Evolutionary conservation across 1,140 invertebrate species (phyloP), one percentile per base, ranked within the genome.

Genomic region (Cydia strobilella): DNA sequence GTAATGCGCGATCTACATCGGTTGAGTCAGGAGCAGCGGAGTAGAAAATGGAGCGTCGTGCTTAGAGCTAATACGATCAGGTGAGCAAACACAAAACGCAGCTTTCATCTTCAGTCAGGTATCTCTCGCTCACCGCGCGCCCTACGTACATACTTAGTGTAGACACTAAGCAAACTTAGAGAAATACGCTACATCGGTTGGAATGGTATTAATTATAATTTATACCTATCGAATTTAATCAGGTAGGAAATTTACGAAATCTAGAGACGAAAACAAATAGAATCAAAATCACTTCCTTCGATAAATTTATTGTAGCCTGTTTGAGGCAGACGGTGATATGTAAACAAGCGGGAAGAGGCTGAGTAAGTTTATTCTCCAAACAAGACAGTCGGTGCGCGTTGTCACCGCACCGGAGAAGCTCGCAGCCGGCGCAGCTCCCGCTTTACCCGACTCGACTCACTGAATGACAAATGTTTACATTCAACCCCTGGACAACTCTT

Each of bases 91-190:
- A 89, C 86, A 86, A 82, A 87, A 82, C 76, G 77, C 79, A 79
- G 90, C 90, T 92, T 92, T 92, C 90, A 92, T 92, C 90, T 92
- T 89, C 90, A 88, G 76, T 87, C 84, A 85, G 79, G 81, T 88
- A 88, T 91, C 80, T 83, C 83, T 74, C 48, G 65, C 31, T 69
- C 82, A 80, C 79, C 77, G 74, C 81, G 81, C 78, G 77, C 81
- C 79, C 81, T 81, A 76, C 78, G 81, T 76, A 80, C 78, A 84
- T 77, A 80, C 80, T 76, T 77, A 77, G 80, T 75, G 78, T 23
- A 71, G 76, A 75, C 79, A 73, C 42, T 45, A 45, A 12, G 42
- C 42, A 78, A 65, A 78, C 27, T 51, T 45, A 59, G 59, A 73
- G 65, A 25, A 65, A 62, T 51, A 23, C 9, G 54, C 9, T 20